phyloP scores from a whole-genome alignment of 2,797 vertebrate species.

The Hypotaenidia okinawae region DNA sequence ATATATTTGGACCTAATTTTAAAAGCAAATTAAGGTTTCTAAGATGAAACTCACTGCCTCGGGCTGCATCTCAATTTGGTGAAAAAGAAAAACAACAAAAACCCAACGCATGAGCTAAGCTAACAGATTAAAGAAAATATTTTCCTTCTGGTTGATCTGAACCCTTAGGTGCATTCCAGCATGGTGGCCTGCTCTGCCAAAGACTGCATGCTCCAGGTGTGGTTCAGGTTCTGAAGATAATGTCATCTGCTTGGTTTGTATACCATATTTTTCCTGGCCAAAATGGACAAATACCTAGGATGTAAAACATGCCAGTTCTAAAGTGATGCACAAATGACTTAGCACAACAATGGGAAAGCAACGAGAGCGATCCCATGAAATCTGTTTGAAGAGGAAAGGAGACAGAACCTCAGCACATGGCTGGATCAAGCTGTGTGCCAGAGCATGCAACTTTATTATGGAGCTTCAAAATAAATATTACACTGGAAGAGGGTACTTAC shows the following conservation, averaged over 20 bases:
- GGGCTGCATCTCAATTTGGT: constrained; percentile 34
- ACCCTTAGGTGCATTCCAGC: constrained; percentile 70
- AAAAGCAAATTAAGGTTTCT: constrained; percentile 65
- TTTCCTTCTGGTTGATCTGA: constrained; percentile 49
- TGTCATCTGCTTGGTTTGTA: constrained; percentile 59
- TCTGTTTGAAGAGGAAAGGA: not conserved
- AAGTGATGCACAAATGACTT: constrained; percentile 32
- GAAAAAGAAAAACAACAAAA: not conserved
- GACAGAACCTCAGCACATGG: not conserved
- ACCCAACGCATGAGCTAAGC: constrained; percentile 1
- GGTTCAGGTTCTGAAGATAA: constrained; percentile 56
- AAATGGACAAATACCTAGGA: constrained; percentile 50
- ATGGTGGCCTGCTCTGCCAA: constrained; percentile 58
- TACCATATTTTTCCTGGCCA: constrained; percentile 22
- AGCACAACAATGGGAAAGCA: constrained; percentile 20
- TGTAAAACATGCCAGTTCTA: not conserved
- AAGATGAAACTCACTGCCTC: constrained; percentile 50
- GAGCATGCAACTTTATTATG: not conserved
- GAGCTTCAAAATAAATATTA: not conserved
- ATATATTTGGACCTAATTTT: constrained; percentile 49
- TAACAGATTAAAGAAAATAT: constrained; percentile 65
- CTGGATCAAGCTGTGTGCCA: not conserved
- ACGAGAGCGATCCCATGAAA: not conserved
- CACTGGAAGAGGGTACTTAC: constrained; percentile 75
- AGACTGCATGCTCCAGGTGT: constrained; percentile 51